Base-by-base conservation (phyloP, 2,113 vertebrate species). In the Ginglymostoma cirratum region DNA sequence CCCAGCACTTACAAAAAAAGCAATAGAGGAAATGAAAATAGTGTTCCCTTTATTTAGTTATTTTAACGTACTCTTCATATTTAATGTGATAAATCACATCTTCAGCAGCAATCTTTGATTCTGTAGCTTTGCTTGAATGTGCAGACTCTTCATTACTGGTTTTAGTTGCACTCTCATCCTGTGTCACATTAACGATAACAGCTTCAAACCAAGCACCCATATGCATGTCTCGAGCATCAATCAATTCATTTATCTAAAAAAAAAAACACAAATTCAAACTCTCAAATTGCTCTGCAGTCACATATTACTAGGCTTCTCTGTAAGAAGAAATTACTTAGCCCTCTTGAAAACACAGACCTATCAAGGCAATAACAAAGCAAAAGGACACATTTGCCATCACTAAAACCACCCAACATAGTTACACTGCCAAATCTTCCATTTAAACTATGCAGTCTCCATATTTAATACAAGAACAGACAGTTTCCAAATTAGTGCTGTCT, bases 131-230 rank as follows among this genome's bases (percentile, higher is more conserved):
- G 45, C 80, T 90, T 87, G 76, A 83, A 87, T 85, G 65, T 0
- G 96, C 0, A 0, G 96, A 96, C 85, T 98, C 97, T 69, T 97
- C 97, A 72, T 72, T 83, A 27, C 96, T 96, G 3, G 55, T 76
- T 0, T 96, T 89, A 0, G 96, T 96, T 0, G 92, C 95, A 0
- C 96, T 93, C 95, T 96, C 96, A 5, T 96, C 97, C 83, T 95
- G 96, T 0, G 98, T 98, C 48, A 99, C 98, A 0, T 98, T 98
- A 5, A 99, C 97, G 0, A 99, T 97, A 96, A 98, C 97, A 0
- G 98, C 99, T 97, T 99, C 99, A 96, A 99, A 99, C 99, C 99
- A 99, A 0, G 99, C 99, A 0, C 99, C 99, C 98, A 99, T 99
- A 96, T 98, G 98, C 0, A 98, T 97, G 96, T 99, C 99, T 61